Evolutionary conservation across 1,140 invertebrate species (phyloP).

Genomic region (Olivierus martensii): DNA sequence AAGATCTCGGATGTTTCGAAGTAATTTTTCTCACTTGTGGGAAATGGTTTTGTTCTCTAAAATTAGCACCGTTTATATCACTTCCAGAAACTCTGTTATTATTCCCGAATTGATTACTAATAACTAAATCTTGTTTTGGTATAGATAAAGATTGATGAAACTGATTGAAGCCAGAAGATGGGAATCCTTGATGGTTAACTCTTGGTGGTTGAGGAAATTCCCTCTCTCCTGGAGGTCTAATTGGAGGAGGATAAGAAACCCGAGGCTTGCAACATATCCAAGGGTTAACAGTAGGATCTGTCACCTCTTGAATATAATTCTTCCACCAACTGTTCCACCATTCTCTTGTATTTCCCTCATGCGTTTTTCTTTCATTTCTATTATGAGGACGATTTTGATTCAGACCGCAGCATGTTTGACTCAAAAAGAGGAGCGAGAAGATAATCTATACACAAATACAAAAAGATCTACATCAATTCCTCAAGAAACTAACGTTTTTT

Average conservation of each 20-base stretch:
- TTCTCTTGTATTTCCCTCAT: background rate
- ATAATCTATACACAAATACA: too few species aligned
- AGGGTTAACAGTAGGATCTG: slow-evolving; percentile 14
- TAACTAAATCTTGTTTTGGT: background rate
- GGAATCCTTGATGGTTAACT: background rate
- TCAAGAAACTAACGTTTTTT: too few species aligned
- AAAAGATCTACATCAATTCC: too few species aligned
- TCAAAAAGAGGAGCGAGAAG: too few species aligned
- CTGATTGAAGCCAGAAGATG: too few species aligned
- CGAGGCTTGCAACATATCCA: background rate
- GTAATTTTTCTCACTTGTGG: too few species aligned
- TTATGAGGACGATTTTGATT: too few species aligned
- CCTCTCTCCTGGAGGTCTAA: background rate
- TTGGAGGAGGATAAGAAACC: background rate
- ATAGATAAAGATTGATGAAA: background rate
- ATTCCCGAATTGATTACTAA: background rate
- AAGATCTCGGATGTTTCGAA: too few species aligned
- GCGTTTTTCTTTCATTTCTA: too few species aligned
- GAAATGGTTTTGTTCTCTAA: too few species aligned
- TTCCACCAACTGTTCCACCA: slow-evolving; percentile 19
- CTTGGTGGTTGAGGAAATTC: background rate
- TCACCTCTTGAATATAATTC: slow-evolving; percentile 16
- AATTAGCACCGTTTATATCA: too few species aligned
- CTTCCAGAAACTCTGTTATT: background rate
- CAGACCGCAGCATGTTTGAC: too few species aligned